Conservation (phyloP, 35 echinoderm and acorn worm genomes). For the Patiria miniata region DNA sequence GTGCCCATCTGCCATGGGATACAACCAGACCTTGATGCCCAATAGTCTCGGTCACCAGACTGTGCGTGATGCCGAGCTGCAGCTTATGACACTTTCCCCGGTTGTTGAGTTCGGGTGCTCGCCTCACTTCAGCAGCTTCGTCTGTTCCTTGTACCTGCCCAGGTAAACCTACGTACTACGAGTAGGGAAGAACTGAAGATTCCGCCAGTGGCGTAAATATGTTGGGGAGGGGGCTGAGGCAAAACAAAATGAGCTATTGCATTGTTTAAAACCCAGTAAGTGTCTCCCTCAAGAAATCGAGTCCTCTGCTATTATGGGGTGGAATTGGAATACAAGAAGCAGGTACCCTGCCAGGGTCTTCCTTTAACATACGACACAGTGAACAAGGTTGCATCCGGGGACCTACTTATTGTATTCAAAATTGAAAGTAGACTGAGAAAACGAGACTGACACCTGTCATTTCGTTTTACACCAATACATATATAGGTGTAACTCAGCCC, state of each 20-base stretch:
- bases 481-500: too few relatives aligned
- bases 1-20: constrained; percentile 34
- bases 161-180: neutral
- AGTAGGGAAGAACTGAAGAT: neutral
- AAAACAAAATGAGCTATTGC: too few relatives aligned
- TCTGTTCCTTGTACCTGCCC: constrained; percentile 71
- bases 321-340: too few relatives aligned
- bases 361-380: too few relatives aligned
- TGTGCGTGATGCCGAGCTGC: constrained; percentile 47
- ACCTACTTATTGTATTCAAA: neutral
- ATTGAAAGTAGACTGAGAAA: neutral
- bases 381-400: too few relatives aligned
- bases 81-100: constrained; percentile 60
- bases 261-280: too few relatives aligned
- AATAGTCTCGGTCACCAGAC: constrained; percentile 32
- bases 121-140: constrained; percentile 28
- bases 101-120: constrained; percentile 67
- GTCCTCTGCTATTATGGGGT: too few relatives aligned
- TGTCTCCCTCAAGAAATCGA: too few relatives aligned
- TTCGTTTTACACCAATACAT: too few relatives aligned
- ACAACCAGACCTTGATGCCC: constrained; percentile 49
- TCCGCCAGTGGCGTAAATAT: neutral
- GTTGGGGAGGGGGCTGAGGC: too few relatives aligned
- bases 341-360: too few relatives aligned
- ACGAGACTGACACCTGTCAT: too few relatives aligned